Evolutionary conservation across 2,888 invertebrate species (phyloP).

Genomic region (Corbicula japonica): DNA sequence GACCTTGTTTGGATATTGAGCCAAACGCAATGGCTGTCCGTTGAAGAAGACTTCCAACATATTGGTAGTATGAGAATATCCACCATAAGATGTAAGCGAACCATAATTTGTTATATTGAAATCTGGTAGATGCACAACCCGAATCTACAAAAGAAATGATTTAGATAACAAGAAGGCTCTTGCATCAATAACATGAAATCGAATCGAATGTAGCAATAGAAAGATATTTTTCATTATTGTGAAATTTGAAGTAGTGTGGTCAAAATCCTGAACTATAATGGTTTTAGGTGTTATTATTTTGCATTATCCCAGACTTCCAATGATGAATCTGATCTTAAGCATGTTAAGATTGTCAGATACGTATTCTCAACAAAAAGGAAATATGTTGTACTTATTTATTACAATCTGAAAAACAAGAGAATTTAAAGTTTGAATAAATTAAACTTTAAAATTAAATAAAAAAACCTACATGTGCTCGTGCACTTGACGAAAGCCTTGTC

Average conservation of each 20-base stretch:
- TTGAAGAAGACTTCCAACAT: conserved; percentile 70
- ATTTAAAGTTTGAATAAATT: not conserved
- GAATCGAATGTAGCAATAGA: too few species aligned
- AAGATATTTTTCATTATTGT: too few species aligned
- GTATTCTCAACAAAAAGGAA: too few species aligned
- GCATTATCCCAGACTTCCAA: too few species aligned
- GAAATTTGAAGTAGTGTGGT: too few species aligned
- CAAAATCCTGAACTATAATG: too few species aligned
- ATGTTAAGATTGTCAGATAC: too few species aligned
- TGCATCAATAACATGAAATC: too few species aligned
- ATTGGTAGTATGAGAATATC: conserved; percentile 34
- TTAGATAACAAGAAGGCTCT: too few species aligned
- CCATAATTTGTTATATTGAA: conserved; percentile 62
- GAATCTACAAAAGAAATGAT: conserved; percentile 37
- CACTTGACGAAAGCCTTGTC: conserved; percentile 36
- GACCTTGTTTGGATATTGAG: conserved; percentile 68
- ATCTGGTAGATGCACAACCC: conserved; percentile 56
- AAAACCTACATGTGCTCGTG: conserved; percentile 44
- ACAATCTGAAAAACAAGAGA: not conserved
- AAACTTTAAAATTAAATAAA: not conserved
- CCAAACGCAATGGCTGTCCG: conserved; percentile 59
- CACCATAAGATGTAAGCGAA: conserved; percentile 52
- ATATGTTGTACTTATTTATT: too few species aligned
- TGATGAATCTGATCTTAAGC: too few species aligned
- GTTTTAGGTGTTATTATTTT: too few species aligned